Evolutionary conservation across 2,797 vertebrate genomes (phyloP).

Genomic region (Poecilia picta): DNA sequence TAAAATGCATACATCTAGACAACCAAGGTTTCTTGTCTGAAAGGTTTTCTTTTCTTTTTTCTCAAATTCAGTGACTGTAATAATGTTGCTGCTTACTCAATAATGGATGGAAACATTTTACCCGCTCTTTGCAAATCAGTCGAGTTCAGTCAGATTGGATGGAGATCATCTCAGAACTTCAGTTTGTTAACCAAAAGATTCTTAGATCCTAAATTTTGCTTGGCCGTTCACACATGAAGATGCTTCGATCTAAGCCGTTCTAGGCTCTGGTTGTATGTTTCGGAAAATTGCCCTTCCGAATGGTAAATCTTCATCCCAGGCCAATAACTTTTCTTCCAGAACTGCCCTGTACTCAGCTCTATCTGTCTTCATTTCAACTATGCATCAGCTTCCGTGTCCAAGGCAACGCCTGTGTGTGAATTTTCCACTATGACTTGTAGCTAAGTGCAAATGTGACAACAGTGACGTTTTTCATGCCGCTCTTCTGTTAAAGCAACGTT

Average conservation of each 20-base stretch:
- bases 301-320: not conserved
- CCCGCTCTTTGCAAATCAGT: not conserved
- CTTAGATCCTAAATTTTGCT: not conserved
- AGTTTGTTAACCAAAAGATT: not conserved
- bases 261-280: not conserved
- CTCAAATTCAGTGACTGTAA: constrained; percentile 38
- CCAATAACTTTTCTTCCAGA: not conserved
- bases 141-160: not conserved
- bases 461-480: not conserved
- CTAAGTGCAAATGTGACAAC: not conserved
- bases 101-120: not conserved
- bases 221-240: not conserved
- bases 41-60: constrained; percentile 16
- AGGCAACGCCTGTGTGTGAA: not conserved
- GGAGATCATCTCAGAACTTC: not conserved
- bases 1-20: constrained; percentile 20
- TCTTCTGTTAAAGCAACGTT: not conserved
- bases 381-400: not conserved
- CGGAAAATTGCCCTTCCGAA: not conserved
- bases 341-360: not conserved
- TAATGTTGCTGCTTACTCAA: not conserved
- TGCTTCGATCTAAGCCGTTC: not conserved
- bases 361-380: not conserved
- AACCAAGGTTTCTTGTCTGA: constrained; percentile 42
- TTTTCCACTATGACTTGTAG: not conserved